Evolutionary conservation across 2,888 invertebrate species (phyloP), one percentile per base, ranked within the genome.

Genomic region (Elysia crispata): DNA sequence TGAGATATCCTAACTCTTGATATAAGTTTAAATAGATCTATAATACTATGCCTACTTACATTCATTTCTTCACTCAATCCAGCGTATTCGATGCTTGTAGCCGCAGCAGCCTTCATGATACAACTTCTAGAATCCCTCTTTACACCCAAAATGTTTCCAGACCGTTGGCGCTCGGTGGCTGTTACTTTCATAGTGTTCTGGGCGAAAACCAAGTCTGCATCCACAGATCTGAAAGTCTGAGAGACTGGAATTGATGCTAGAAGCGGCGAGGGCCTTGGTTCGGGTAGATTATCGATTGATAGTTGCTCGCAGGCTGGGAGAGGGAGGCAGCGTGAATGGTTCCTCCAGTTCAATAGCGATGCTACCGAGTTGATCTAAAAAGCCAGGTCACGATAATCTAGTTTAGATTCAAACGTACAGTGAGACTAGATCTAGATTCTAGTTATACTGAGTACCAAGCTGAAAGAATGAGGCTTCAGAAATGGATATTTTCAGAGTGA

Each of bases 31-130:
- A n/a, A n/a, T 54, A 54, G 20, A 54, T 54, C 13, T 15, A 54
- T 15, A 54, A 54, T 54, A 5, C 60, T 23, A 60, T 23, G 15
- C 6, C 60, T 33, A 72, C 73, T 73, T 31, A 75, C 79, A 60
- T 76, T 80, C 79, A 80, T 80, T 60, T 80, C 79, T 31, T 80
- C 79, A 31, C 79, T 80, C 23, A 80, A 31, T 23, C 79, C 79
- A 5, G 66, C 49, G 28, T 76, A 75, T 25, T 76, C 79, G 18
- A 80, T 80, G 69, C 62, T 69, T 60, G 60, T 60, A 23, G n/a
- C 23, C 41, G 41, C 41, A 1, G 79, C 76, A 6, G 79, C 41
- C 60, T 80, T 80, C 79, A 80, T 80, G 76, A 80, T 80, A 67
- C 66, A 64, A n/a, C 79, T 74, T 23, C 62, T 75, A 8, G 79